Evolutionary conservation across 2,113 vertebrate genomes (phyloP).

Genomic region (Gasterosteus aculeatus): DNA sequence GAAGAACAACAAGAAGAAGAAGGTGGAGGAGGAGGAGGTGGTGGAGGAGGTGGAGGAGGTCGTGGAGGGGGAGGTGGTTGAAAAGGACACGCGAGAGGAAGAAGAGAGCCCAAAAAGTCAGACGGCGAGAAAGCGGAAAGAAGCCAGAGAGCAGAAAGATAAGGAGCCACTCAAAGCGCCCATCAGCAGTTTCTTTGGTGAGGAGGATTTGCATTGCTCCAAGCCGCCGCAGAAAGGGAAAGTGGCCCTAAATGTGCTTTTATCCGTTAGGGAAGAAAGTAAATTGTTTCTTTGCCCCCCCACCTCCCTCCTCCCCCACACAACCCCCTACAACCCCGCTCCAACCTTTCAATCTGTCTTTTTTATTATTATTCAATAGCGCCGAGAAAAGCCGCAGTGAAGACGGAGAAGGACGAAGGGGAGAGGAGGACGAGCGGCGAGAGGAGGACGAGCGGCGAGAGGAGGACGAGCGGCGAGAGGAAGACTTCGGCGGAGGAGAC

Average conservation of each 20-base stretch:
- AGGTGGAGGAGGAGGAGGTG: slow-evolving; percentile 4
- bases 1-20: slow-evolving; percentile 25
- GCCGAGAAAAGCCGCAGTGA: slow-evolving; percentile 81
- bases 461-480: no score
- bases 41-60: slow-evolving; percentile 17
- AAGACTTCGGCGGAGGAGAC: slow-evolving; percentile 45
- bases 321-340: neutral
- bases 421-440: slow-evolving; percentile 44
- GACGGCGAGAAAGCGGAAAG: slow-evolving; percentile 46
- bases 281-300: slow-evolving; percentile 26
- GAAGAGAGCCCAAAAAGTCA: slow-evolving; percentile 66
- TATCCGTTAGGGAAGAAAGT: slow-evolving; percentile 43
- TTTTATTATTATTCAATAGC: slow-evolving; percentile 64
- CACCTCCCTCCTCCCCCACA: neutral
- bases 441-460: slow-evolving; percentile 43
- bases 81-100: slow-evolving; percentile 32
- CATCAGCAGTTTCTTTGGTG: slow-evolving; percentile 89
- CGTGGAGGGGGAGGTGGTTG: slow-evolving; percentile 27
- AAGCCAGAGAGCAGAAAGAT: slow-evolving; percentile 64
- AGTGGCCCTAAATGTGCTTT: slow-evolving; percentile 47
- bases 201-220: slow-evolving; percentile 64
- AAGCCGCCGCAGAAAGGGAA: slow-evolving; percentile 54
- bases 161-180: slow-evolving; percentile 64
- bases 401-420: slow-evolving; percentile 57
- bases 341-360: slow-evolving; percentile 15